phyloP scores from a whole-genome alignment of 2,113 vertebrate species.

The Dipodomys ordii region DNA sequence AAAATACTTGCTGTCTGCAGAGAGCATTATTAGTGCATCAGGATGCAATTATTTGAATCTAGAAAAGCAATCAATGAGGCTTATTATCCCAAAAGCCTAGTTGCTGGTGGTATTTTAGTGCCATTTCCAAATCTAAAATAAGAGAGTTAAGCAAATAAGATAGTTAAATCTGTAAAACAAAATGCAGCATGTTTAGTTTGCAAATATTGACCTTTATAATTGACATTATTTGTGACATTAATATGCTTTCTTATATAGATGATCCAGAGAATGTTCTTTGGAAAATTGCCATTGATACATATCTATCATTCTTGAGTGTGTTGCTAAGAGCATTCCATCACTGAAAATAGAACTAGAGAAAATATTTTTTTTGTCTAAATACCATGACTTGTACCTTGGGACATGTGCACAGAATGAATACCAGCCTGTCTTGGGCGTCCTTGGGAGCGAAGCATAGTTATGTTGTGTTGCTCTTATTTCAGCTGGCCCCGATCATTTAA shows the following conservation, averaged over 20 bases:
- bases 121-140: background rate
- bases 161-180: background rate
- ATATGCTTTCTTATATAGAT: background rate
- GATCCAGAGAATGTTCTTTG: background rate
- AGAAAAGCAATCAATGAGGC: constrained; percentile 1
- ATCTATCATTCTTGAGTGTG: background rate
- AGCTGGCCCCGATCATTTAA: background rate
- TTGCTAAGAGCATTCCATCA: background rate
- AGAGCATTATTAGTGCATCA: background rate
- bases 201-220: constrained; percentile 40
- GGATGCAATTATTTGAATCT: background rate
- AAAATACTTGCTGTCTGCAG: background rate
- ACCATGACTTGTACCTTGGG: background rate
- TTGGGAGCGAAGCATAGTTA: background rate
- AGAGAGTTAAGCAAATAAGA: background rate
- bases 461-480: background rate
- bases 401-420: background rate
- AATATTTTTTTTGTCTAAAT: background rate
- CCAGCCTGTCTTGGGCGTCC: too few species aligned
- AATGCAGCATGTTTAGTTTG: background rate
- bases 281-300: background rate
- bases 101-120: constrained; percentile 8
- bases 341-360: constrained; percentile 17
- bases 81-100: constrained; percentile 15
- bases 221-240: background rate